These are phyloP conservation scores for Sebastes vulpes DNA, from an alignment of 2,797 vertebrate genomes.

Conservation along the genomic window DNA sequence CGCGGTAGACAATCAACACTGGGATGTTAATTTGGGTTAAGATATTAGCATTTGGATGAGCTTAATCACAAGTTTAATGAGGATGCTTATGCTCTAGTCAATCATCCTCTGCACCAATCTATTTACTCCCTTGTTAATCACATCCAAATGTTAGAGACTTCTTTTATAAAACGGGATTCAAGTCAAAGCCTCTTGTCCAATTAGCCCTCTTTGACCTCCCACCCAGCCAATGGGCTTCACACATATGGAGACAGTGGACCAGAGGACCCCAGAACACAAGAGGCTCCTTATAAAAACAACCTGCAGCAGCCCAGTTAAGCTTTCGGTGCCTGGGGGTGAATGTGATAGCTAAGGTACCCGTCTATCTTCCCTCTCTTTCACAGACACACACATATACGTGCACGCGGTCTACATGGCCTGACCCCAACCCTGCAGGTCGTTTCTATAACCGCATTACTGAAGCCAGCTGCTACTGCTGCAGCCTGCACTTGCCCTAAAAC, in stretches of 20 bases:
- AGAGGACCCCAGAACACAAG: slow-evolving; percentile 66
- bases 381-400: slow-evolving; percentile 64
- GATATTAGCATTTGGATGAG: slow-evolving; percentile 80
- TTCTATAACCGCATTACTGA: slow-evolving; percentile 94
- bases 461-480: slow-evolving; percentile 90
- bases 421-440: slow-evolving; percentile 88
- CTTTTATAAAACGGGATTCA: slow-evolving; percentile 71
- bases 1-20: slow-evolving; percentile 68
- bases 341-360: slow-evolving; percentile 61
- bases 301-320: slow-evolving; percentile 64
- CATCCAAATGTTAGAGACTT: slow-evolving; percentile 73
- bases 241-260: slow-evolving; percentile 45
- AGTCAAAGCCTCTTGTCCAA: slow-evolving; percentile 81
- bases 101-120: slow-evolving; percentile 56
- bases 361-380: slow-evolving; percentile 55
- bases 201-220: slow-evolving; percentile 78
- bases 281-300: slow-evolving; percentile 81
- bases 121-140: slow-evolving; percentile 70
- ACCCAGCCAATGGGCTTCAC: slow-evolving; percentile 51
- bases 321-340: slow-evolving; percentile 58
- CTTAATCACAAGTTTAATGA: slow-evolving; percentile 78
- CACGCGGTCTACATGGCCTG: slow-evolving; percentile 87
- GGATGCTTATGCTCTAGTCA: slow-evolving; percentile 75
- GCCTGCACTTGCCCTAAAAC: slow-evolving; percentile 88
- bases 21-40: slow-evolving; percentile 79